Conservation (phyloP, 2,113 vertebrate species). For the Blennius ocellaris region DNA sequence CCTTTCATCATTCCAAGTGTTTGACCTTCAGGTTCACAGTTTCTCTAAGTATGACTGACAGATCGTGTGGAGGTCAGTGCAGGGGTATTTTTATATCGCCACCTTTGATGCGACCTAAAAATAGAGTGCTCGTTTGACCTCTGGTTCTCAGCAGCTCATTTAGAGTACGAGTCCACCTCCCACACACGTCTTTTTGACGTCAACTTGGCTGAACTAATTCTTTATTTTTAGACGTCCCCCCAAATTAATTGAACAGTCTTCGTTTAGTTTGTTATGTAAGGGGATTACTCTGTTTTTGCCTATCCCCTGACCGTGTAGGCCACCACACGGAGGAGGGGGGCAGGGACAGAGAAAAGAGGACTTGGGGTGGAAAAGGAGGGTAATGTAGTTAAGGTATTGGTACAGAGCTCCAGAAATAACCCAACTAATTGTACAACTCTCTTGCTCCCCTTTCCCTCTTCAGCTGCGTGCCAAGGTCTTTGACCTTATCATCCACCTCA, state of each 20-base stretch:
- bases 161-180: slow-evolving; percentile 32
- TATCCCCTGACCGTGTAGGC: slow-evolving; percentile 58
- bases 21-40: slow-evolving; percentile 68
- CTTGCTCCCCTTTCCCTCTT: slow-evolving; percentile 69
- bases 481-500: slow-evolving; percentile 85
- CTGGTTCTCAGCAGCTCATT: slow-evolving; percentile 43
- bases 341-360: slow-evolving; percentile 41
- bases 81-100: slow-evolving; percentile 67
- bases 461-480: slow-evolving; percentile 82
- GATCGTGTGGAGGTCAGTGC: slow-evolving; percentile 42
- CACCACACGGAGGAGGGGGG: slow-evolving; percentile 46
- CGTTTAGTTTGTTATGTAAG: slow-evolving; percentile 79
- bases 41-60: slow-evolving; percentile 69
- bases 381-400: slow-evolving; percentile 60
- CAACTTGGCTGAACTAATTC: slow-evolving; percentile 43
- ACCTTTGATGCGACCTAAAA: slow-evolving; percentile 77
- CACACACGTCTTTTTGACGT: slow-evolving; percentile 60
- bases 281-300: slow-evolving; percentile 79
- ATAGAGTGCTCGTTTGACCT: slow-evolving; percentile 77
- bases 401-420: slow-evolving; percentile 80
- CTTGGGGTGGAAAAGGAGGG: slow-evolving; percentile 50
- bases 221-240: slow-evolving; percentile 78
- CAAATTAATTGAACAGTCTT: slow-evolving; percentile 72
- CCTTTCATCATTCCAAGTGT: slow-evolving; percentile 66
- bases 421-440: slow-evolving; percentile 81